Percentiles rank a stretch among this genome's conserved stretches.
These are phyloP conservation scores for Epizoanthus stellaris DNA, from an alignment of 92 coral and sea anemone species.

Conservation along the genomic window DNA sequence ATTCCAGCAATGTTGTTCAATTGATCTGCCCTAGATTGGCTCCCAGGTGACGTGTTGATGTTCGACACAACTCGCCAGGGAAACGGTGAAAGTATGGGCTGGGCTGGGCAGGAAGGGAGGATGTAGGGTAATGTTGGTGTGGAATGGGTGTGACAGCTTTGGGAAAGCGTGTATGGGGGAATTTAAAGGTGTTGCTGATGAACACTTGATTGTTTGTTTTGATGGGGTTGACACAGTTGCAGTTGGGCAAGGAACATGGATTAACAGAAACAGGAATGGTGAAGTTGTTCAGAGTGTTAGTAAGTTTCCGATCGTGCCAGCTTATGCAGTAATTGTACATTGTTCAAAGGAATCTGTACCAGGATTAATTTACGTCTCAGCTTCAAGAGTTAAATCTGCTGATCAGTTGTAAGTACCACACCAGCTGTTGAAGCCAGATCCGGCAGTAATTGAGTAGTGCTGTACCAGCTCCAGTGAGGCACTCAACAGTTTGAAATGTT, in stretches of 20 bases:
- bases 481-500: too few relatives aligned
- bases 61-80: slow-evolving; percentile 21
- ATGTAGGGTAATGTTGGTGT: slow-evolving; percentile 26
- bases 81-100: slow-evolving; percentile 1
- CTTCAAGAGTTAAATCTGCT: too few relatives aligned
- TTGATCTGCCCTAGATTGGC: not conserved
- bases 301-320: too few relatives aligned
- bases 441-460: too few relatives aligned
- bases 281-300: not conserved
- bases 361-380: too few relatives aligned
- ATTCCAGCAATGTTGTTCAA: too few relatives aligned
- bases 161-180: not conserved
- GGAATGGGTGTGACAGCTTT: not conserved
- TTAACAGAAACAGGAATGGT: not conserved
- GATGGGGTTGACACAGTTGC: not conserved
- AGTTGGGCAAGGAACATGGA: slow-evolving; percentile 2
- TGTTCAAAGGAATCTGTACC: too few relatives aligned
- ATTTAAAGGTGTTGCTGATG: not conserved
- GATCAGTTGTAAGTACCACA: too few relatives aligned
- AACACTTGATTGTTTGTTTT: not conserved
- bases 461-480: too few relatives aligned
- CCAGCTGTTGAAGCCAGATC: too few relatives aligned
- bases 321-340: too few relatives aligned
- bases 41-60: not conserved
- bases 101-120: slow-evolving; percentile 19